A percentile compares a stretch with the other conserved stretches of the same genome.
Evolutionary conservation across 2,888 invertebrate genomes (phyloP).

Genomic region (Liodrosophila aerea): DNA sequence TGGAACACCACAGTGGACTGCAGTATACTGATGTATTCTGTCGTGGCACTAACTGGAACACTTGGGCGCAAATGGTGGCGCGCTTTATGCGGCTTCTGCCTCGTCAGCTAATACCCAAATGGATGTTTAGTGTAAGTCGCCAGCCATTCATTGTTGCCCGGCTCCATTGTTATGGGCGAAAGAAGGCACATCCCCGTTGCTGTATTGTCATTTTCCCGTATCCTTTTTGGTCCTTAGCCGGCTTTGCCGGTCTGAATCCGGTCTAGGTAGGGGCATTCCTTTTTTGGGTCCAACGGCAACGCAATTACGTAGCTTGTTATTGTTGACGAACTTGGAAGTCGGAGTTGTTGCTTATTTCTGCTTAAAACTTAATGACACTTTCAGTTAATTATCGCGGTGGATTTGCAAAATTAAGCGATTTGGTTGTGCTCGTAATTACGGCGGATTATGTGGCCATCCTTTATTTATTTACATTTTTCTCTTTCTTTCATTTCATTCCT

Average conservation of each 20-base stretch:
- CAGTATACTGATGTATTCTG: conserved; percentile 28
- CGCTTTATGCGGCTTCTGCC: conserved; percentile 72
- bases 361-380: conserved; percentile 77
- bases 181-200: conserved; percentile 14
- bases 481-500: background rate
- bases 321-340: conserved; percentile 58
- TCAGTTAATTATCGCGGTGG: conserved; percentile 76
- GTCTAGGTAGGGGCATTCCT: conserved; percentile 6
- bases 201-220: conserved; percentile 41
- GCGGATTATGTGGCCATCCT: conserved; percentile 56
- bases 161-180: conserved; percentile 28
- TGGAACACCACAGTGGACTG: conserved; percentile 12
- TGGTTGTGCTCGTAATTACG: conserved; percentile 64
- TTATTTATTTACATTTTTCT: conserved; percentile 10
- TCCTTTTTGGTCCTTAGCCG: conserved; percentile 55
- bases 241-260: conserved; percentile 43
- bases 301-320: conserved; percentile 72
- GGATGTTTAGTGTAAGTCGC: conserved; percentile 76
- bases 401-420: conserved; percentile 78
- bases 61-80: conserved; percentile 73
- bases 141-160: conserved; percentile 19
- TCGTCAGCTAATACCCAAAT: conserved; percentile 74
- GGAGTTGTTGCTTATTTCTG: conserved; percentile 57
- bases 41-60: conserved; percentile 35
- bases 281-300: conserved; percentile 18